Percentiles rank a stretch among this genome's conserved stretches.
Conservation (phyloP, 2,113 vertebrate genomes). For the Podiceps cristatus region DNA sequence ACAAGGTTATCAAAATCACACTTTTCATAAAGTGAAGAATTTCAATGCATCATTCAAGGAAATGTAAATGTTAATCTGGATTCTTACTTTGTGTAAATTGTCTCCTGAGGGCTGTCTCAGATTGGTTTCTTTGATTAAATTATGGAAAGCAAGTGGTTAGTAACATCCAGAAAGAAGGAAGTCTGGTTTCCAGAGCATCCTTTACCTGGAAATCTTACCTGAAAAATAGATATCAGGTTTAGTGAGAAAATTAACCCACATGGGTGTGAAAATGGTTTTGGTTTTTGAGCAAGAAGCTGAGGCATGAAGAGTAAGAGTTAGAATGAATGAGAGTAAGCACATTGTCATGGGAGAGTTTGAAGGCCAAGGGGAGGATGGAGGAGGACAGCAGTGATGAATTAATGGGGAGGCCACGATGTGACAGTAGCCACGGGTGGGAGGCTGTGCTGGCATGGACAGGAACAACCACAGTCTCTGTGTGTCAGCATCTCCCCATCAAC, state of each 20-base stretch:
- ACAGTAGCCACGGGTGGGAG: background rate
- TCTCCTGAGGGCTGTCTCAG: background rate
- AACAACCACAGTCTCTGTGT: background rate
- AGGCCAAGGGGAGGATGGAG: background rate
- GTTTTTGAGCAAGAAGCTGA: background rate
- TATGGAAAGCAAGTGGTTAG: background rate
- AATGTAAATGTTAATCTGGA: background rate
- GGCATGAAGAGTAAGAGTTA: background rate
- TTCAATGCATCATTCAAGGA: background rate
- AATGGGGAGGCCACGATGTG: accelerated
- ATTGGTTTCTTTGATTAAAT: background rate
- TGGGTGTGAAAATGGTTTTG: background rate
- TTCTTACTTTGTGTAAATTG: background rate
- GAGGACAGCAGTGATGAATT: background rate
- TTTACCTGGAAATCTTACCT: background rate
- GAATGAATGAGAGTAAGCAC: background rate
- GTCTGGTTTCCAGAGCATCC: background rate
- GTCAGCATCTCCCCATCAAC: background rate
- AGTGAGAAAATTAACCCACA: background rate
- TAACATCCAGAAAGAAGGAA: background rate
- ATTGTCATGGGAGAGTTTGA: too few relatives aligned
- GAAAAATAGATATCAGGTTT: background rate
- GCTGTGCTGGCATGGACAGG: accelerated
- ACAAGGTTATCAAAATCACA: background rate
- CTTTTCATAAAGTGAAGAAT: background rate